phyloP scores from a whole-genome alignment of 2,113 vertebrate genomes.

The Mesoclemmys tuberculata region DNA sequence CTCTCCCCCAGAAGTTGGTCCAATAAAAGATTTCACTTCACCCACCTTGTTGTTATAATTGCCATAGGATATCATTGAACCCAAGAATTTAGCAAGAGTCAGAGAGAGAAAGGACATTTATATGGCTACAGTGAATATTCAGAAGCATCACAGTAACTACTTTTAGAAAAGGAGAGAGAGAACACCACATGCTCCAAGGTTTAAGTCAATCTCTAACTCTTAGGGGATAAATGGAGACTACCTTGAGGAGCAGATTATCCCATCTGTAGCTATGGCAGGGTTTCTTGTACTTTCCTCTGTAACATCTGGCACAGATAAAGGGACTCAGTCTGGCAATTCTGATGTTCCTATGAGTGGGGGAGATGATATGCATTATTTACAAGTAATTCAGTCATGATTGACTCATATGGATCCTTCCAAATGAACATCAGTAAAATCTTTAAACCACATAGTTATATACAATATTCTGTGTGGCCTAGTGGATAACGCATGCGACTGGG shows the following conservation, averaged over 20 bases:
- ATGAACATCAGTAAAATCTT: neutral
- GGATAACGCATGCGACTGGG: neutral
- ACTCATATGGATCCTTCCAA: neutral
- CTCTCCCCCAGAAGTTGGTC: neutral
- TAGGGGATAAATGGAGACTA: neutral
- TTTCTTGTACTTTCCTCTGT: neutral
- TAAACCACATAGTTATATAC: neutral
- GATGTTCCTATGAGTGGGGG: rapidly evolving
- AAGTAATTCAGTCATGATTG: neutral
- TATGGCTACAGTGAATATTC: neutral
- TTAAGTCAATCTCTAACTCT: neutral
- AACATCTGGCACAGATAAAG: neutral
- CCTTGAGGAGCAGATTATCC: neutral
- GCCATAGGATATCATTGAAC: neutral
- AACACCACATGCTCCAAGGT: neutral
- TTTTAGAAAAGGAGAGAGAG: neutral
- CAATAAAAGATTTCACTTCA: no score
- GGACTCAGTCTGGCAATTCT: neutral
- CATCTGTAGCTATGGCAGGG: neutral
- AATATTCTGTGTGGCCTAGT: no score
- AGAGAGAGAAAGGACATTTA: neutral
- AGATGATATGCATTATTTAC: neutral
- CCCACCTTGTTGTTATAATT: no score
- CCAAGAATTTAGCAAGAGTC: neutral
- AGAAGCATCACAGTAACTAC: neutral